A percentile compares a stretch with the other conserved stretches of the same genome.
Conservation (phyloP, 1,140 invertebrate species). For the Drosophila albomicans region DNA sequence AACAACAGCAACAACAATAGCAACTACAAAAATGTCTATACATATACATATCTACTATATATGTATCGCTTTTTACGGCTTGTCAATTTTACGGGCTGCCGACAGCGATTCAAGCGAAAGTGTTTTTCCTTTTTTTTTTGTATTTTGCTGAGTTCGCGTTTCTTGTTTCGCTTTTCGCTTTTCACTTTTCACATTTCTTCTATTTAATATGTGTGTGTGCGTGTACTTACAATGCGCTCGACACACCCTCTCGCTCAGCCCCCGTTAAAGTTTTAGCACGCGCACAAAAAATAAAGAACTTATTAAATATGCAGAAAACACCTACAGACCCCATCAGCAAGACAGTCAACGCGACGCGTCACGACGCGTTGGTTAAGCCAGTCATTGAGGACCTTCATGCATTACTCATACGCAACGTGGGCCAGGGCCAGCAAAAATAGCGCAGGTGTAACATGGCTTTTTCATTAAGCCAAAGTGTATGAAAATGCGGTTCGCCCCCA, state of each 20-base stretch:
- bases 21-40: slow-evolving; percentile 18
- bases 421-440: slow-evolving; percentile 42
- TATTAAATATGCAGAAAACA: slow-evolving; percentile 67
- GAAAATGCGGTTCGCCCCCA: slow-evolving; percentile 6
- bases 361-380: neutral
- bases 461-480: slow-evolving; percentile 63
- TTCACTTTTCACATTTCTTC: slow-evolving; percentile 3
- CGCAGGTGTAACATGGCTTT: slow-evolving; percentile 42
- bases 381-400: slow-evolving; percentile 21
- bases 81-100: slow-evolving; percentile 53
- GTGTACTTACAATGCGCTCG: slow-evolving; percentile 41
- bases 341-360: neutral
- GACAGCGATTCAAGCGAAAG: slow-evolving; percentile 33
- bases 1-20: neutral
- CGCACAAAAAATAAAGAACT: slow-evolving; percentile 37
- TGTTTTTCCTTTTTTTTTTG: slow-evolving; percentile 18
- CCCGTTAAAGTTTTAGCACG: slow-evolving; percentile 34
- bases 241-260: slow-evolving; percentile 10
- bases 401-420: slow-evolving; percentile 62
- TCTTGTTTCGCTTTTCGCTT: slow-evolving; percentile 3
- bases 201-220: slow-evolving; percentile 65
- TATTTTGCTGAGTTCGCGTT: slow-evolving; percentile 19
- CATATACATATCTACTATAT: slow-evolving; percentile 4
- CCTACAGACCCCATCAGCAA: slow-evolving; percentile 9
- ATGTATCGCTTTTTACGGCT: slow-evolving; percentile 34